These are phyloP conservation scores for Caenorhabditis parvicauda DNA, from an alignment of 2,888 invertebrate species.

Conservation along the genomic window DNA sequence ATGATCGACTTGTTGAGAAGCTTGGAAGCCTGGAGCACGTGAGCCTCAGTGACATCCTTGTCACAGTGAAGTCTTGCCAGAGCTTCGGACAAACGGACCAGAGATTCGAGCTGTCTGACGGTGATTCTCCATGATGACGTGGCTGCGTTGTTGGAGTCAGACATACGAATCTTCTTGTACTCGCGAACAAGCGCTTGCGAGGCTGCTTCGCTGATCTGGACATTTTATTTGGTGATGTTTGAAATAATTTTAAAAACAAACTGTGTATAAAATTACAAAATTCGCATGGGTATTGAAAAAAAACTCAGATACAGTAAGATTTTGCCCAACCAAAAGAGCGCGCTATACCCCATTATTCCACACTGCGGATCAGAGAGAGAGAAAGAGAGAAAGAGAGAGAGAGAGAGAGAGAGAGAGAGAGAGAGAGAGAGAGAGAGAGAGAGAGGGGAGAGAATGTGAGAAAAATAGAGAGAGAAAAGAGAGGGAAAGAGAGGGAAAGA, in stretches of 20 bases:
- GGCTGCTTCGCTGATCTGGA: slow-evolving; percentile 71
- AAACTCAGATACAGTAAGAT: slow-evolving; percentile 2
- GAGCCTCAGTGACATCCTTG: slow-evolving; percentile 74
- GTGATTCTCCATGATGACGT: slow-evolving; percentile 88
- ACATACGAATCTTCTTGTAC: slow-evolving; percentile 81
- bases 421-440: too few relatives aligned
- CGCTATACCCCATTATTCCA: too few relatives aligned
- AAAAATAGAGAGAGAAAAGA: too few relatives aligned
- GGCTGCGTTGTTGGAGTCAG: slow-evolving; percentile 73
- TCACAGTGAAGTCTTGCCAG: slow-evolving; percentile 89
- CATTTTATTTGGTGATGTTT: neutral
- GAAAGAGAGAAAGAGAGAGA: too few relatives aligned
- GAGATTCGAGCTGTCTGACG: slow-evolving; percentile 88
- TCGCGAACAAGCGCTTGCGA: slow-evolving; percentile 80
- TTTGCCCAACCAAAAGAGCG: neutral
- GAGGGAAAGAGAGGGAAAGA: too few relatives aligned
- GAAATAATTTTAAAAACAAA: neutral
- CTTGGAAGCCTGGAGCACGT: slow-evolving; percentile 86
- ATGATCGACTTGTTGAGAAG: slow-evolving; percentile 71
- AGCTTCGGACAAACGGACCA: slow-evolving; percentile 92
- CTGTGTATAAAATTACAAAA: neutral
- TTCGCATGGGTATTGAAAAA: neutral
- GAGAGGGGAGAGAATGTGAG: too few relatives aligned
- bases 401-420: too few relatives aligned
- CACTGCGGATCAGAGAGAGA: too few relatives aligned